A percentile compares a stretch with the other conserved stretches of the same genome.
These are phyloP conservation scores for Tapera naevia DNA, from an alignment of 2,797 vertebrate species.

Conservation along the genomic window DNA sequence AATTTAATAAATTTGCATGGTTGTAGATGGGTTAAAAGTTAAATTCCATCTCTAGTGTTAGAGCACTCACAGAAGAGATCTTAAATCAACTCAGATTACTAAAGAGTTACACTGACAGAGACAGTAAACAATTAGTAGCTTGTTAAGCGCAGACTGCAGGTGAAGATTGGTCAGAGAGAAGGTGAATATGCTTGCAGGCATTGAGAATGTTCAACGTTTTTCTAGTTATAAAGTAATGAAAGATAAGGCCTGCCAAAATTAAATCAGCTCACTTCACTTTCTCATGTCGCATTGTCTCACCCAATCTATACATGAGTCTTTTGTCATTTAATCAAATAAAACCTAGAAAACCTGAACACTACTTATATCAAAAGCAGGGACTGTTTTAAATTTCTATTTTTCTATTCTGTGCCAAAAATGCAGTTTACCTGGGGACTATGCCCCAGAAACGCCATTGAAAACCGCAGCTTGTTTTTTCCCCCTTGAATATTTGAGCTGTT, in stretches of 20 bases:
- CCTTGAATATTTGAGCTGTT: neutral
- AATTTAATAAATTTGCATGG: neutral
- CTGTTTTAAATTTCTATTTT: neutral
- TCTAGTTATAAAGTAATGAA: neutral
- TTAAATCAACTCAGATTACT: neutral
- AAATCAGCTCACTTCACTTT: neutral
- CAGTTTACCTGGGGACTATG: rapidly evolving
- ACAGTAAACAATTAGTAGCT: neutral
- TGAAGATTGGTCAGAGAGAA: neutral
- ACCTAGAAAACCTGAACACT: neutral
- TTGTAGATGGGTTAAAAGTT: neutral
- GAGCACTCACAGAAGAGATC: neutral
- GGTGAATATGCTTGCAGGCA: neutral
- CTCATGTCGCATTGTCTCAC: neutral
- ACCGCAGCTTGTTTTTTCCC: neutral
- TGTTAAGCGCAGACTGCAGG: neutral
- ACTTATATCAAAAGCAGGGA: neutral
- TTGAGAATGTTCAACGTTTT: neutral
- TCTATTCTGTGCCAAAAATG: neutral
- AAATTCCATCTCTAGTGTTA: neutral
- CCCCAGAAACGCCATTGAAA: neutral
- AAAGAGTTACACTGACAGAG: neutral
- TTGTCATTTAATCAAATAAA: constrained; percentile 9
- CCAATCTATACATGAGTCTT: neutral
- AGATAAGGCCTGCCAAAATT: neutral